These are phyloP conservation scores for Drosophila elegans DNA, from an alignment of 1,140 invertebrate species.

Conservation along the genomic window DNA sequence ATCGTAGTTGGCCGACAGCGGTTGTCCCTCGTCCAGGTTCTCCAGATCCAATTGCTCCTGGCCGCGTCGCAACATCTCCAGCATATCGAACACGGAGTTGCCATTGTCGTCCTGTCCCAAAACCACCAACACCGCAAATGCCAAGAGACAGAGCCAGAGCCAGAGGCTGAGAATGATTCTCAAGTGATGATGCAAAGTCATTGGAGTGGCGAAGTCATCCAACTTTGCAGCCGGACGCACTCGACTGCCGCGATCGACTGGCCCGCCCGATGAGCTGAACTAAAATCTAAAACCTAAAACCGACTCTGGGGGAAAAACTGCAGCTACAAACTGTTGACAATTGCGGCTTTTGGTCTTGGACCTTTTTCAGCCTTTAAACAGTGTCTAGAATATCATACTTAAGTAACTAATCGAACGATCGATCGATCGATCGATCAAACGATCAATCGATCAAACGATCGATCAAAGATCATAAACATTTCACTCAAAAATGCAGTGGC, in stretches of 20 bases:
- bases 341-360: not conserved
- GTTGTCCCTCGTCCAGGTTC: constrained; percentile 71
- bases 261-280: not conserved
- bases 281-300: not conserved
- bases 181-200: not conserved
- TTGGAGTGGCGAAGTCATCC: not conserved
- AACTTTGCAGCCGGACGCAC: constrained; percentile 26
- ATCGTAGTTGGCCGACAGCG: constrained; percentile 85
- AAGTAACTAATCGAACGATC: too few relatives aligned
- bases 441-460: not conserved
- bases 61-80: constrained; percentile 60
- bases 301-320: constrained; percentile 7
- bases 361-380: too few relatives aligned
- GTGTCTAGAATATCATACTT: too few relatives aligned
- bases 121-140: not conserved
- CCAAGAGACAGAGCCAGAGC: constrained; percentile 6
- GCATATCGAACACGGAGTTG: constrained; percentile 34
- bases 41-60: constrained; percentile 55
- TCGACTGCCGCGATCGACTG: constrained; percentile 37
- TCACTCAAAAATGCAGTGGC: not conserved
- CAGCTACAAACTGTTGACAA: constrained; percentile 2
- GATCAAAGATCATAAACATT: constrained; percentile 3
- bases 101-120: constrained; percentile 25
- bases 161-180: too few relatives aligned
- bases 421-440: too few relatives aligned